These are phyloP conservation scores for Pachyuromys duprasi DNA, from an alignment of 2,797 vertebrate species.

Conservation along the genomic window DNA sequence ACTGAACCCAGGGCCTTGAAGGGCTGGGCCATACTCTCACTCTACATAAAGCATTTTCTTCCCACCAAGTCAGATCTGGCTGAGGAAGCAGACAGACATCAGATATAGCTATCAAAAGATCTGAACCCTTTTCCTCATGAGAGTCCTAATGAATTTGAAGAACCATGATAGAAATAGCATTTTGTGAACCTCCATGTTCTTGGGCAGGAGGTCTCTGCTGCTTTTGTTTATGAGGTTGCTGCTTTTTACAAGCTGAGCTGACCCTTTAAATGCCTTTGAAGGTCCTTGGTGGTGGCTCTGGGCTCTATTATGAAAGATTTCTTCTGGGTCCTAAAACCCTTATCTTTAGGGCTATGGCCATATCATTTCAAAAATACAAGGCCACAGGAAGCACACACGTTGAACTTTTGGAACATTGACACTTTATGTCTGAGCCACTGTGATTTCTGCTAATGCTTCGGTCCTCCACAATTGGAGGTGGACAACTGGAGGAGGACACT, in stretches of 20 bases:
- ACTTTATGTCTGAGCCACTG: background rate
- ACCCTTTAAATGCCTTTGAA: constrained; percentile 15
- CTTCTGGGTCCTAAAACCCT: background rate
- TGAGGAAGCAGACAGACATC: background rate
- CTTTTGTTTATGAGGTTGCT: background rate
- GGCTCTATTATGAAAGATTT: background rate
- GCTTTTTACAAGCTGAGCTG: constrained; percentile 20
- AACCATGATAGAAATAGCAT: background rate
- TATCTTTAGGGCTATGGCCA: background rate
- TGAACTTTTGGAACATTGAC: background rate
- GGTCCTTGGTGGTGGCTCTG: background rate
- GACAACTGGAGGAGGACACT: background rate
- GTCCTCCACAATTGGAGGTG: background rate
- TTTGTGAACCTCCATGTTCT: background rate
- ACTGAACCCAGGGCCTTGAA: background rate
- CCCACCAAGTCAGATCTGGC: background rate
- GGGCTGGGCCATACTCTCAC: background rate
- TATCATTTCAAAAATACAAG: background rate
- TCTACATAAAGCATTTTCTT: background rate
- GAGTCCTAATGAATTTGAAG: background rate
- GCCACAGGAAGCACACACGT: accelerated
- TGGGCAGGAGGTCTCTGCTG: background rate
- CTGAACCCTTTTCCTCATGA: background rate
- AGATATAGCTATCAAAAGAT: background rate
- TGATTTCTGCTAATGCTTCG: background rate